Evolutionary conservation across 2,888 invertebrate species (phyloP).

Genomic region (Penaeus monodon): DNA sequence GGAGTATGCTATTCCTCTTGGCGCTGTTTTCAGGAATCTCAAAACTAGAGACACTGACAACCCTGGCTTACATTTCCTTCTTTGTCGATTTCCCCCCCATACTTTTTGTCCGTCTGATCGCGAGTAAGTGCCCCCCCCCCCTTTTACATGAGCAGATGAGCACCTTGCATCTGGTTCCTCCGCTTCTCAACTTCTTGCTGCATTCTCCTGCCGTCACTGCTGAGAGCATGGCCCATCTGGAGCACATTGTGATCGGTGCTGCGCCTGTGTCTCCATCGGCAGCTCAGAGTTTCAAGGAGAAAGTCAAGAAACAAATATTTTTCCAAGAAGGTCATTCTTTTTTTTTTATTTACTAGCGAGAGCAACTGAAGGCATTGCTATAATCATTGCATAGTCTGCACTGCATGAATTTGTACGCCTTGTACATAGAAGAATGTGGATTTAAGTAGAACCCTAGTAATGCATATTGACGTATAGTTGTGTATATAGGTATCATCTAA

Average conservation of each 20-base stretch:
- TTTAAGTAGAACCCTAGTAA: too few species aligned
- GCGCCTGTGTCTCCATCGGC: conserved; percentile 5
- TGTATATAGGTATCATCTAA: not conserved
- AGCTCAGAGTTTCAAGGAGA: not conserved
- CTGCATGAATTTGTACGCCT: too few species aligned
- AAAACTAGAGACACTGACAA: too few species aligned
- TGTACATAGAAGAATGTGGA: too few species aligned
- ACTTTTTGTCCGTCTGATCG: too few species aligned
- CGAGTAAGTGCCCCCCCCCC: too few species aligned
- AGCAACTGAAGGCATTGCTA: not conserved
- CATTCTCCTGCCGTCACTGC: not conserved
- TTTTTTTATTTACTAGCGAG: not conserved
- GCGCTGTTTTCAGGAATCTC: too few species aligned
- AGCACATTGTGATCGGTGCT: not conserved
- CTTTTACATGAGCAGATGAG: not conserved
- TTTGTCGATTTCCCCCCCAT: too few species aligned
- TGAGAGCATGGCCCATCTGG: not conserved
- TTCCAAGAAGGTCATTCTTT: conserved; percentile 10
- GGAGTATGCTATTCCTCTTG: too few species aligned
- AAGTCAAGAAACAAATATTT: not conserved
- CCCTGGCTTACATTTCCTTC: too few species aligned
- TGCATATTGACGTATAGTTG: too few species aligned
- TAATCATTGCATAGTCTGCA: too few species aligned
- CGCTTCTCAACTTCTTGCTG: conserved; percentile 9
- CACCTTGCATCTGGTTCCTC: conserved; percentile 9